Conservation (phyloP, 2,888 invertebrate species). For the Panopea generosa region DNA sequence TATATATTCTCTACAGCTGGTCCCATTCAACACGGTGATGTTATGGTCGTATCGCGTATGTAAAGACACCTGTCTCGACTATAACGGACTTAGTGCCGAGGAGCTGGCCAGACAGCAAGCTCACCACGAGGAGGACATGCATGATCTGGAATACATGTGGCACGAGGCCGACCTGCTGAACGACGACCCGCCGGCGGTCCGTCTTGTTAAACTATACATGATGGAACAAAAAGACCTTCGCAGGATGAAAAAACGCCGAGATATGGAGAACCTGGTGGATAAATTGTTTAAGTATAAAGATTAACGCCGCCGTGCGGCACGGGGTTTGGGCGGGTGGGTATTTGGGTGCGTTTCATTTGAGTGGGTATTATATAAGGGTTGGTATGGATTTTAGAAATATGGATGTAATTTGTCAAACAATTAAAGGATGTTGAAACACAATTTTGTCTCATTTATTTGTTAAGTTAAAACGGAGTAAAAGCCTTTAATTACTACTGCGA, state of each 20-base stretch:
- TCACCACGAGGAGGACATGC: constrained; percentile 21
- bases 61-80: constrained; percentile 25
- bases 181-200: constrained; percentile 23
- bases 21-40: constrained; percentile 37
- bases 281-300: constrained; percentile 7
- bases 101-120: neutral
- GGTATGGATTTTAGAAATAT: too few species aligned
- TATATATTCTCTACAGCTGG: too few species aligned
- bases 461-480: too few species aligned
- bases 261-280: neutral
- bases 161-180: constrained; percentile 1
- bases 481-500: too few species aligned
- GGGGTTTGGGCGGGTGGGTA: too few species aligned
- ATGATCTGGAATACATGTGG: constrained; percentile 25
- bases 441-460: too few species aligned
- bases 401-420: too few species aligned
- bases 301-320: too few species aligned
- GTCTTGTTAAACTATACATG: constrained; percentile 16
- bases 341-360: too few species aligned
- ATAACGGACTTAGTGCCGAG: constrained; percentile 17
- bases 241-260: neutral
- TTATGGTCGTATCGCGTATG: constrained; percentile 26
- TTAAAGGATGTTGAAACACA: too few species aligned
- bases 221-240: constrained; percentile 13
- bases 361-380: too few species aligned